These are phyloP conservation scores for Lasioglossum vierecki DNA, from an alignment of 2,888 invertebrate species.

Conservation along the genomic window DNA sequence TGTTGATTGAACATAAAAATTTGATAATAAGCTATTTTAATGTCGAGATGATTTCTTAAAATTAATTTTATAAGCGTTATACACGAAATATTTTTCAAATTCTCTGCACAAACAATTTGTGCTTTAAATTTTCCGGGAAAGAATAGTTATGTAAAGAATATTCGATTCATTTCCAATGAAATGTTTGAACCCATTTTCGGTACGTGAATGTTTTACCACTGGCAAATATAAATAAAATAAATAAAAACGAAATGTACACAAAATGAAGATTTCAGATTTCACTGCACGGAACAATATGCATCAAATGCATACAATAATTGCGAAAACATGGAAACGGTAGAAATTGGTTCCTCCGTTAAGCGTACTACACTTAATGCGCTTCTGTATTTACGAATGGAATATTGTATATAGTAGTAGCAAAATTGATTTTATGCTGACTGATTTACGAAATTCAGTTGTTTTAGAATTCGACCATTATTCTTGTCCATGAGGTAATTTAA, in stretches of 20 bases:
- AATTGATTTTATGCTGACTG: slow-evolving; percentile 25
- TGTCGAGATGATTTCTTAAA: too few relatives aligned
- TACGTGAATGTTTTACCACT: background rate
- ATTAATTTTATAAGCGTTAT: too few relatives aligned
- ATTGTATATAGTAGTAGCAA: slow-evolving; percentile 15
- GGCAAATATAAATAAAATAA: background rate
- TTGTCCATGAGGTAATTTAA: background rate
- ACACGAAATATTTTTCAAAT: too few relatives aligned
- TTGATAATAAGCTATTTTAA: too few relatives aligned
- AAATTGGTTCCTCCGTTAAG: slow-evolving; percentile 27
- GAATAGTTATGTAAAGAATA: background rate
- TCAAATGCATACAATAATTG: background rate
- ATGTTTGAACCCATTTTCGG: background rate
- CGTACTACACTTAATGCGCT: background rate
- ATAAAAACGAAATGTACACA: background rate
- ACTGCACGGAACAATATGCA: background rate
- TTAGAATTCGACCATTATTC: background rate
- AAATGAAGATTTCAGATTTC: background rate
- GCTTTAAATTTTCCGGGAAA: background rate
- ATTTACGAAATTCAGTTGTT: slow-evolving; percentile 9
- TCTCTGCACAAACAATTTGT: too few relatives aligned
- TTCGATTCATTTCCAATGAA: background rate
- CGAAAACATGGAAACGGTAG: slow-evolving; percentile 18
- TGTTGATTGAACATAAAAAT: too few relatives aligned
- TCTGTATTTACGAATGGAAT: slow-evolving; percentile 19